Base-by-base conservation (phyloP, 1,140 invertebrate species). In the Hydropsyche tenuis region DNA sequence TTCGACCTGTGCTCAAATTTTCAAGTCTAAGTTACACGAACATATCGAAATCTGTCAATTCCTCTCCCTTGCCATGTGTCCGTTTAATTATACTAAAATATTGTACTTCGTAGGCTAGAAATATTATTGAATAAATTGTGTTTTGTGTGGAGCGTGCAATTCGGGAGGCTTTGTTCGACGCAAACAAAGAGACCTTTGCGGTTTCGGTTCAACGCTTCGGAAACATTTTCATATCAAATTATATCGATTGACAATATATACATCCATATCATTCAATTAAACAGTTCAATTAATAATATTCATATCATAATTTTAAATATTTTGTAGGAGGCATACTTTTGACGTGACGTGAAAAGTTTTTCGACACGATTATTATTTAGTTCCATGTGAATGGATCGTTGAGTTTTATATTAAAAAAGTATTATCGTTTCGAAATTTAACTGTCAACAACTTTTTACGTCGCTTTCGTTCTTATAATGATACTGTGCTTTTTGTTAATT, bases 1-100 rank as follows among this genome's bases (percentile, higher is more conserved):
- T 60, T 60, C 23, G 20, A 60, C 23, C 20, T 60, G 23, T 60
- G 56, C 56, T 60, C 56, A 60, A 60, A 60, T 60, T 27, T 60
- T 23, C 56, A 23, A n/a, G 23, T 12, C 20, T 7, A 25, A 60
- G n/a, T 53, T 18, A 18, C 18, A 18, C 48, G 63, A 45, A 45
- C 63, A 64, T 64, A 64, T 64, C 62, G 62, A 22, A 37, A 6
- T 42, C 30, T 20, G 62, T 64, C 62, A 64, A 64, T 64, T 64
- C 23, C 11, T 12, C 25, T n/a, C 14, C 25, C 30, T 18, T 9
- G 53, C 7, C 11, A 60, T 3, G 7, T 60, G 11, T 60, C 53
- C 25, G 45, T 48, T 12, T 48, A 48, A n/a, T 2, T 5, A n/a
- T 51, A 51, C 14, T 51, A 14, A 5, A 16, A 51, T 51, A 51